Base-by-base conservation (phyloP, 30 jellyfish, hydroid and myxozoan genomes). In the Catostylus mosaicus region DNA sequence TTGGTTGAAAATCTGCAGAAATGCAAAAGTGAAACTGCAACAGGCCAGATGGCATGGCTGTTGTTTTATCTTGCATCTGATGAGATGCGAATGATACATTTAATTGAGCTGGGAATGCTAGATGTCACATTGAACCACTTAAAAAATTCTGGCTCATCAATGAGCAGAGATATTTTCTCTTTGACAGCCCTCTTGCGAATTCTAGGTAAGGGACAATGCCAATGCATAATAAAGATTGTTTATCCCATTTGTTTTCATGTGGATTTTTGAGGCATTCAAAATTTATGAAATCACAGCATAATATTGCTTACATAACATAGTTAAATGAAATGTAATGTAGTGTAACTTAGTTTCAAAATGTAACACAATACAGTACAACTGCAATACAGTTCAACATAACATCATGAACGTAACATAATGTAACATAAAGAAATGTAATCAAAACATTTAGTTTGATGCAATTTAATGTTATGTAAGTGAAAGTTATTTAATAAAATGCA, bases 1-100 rank as follows among this genome's bases (percentile, higher is more conserved):
- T 52, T 92, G 20, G 37, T 70, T n/a, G 47, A 57, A 27, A 23
- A n/a, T 16, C 11, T 92, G 43, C 54, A 80, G 31, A 76, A 60
- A 6, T 43, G 73, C 2, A 45, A 63, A 11, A 82, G 54, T 22
- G 36, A 35, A 3, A 33, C 52, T 4, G 85, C 75, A 19, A 36
- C 54, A 9, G 87, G 97, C 14, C 96, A 87, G 43, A 29, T 86
- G 0, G 89, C 96, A 10, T 92, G 98, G 98, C 87, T 92, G 27
- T 45, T 87, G 66, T 22, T 65, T 3, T 61, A 73, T 43, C 64
- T 92, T 45, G 76, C 98, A 10, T 45, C 80, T 22, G 61, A 60
- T 45, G 83, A 85, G 34, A 12, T 33, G 10, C 78, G 48, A 30
- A 14, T 77, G 37, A 31, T 27, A 30, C 30, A 36, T 1, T 57